These are phyloP conservation scores for Caenorhabditis sinica DNA, from an alignment of 2,888 invertebrate species.

Conservation along the genomic window DNA sequence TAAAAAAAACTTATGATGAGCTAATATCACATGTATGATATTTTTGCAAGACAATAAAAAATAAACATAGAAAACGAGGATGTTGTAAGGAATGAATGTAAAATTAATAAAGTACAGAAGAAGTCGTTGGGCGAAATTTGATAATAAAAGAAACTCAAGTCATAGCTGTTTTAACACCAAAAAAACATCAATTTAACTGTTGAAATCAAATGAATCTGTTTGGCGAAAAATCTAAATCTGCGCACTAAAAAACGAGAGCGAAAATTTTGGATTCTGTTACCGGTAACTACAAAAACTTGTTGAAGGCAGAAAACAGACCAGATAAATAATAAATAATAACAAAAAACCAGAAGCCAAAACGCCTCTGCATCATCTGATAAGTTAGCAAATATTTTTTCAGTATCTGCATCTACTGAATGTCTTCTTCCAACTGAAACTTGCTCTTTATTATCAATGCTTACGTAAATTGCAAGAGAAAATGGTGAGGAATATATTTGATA, in stretches of 20 bases:
- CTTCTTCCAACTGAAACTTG: slow-evolving; percentile 18
- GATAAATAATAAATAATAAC: neutral
- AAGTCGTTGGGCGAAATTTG: too few species aligned
- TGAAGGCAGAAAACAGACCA: neutral
- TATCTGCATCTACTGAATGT: neutral
- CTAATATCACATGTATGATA: slow-evolving; percentile 59
- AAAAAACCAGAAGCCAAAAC: neutral
- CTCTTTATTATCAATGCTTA: slow-evolving; percentile 56
- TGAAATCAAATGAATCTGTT: too few species aligned
- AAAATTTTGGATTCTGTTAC: too few species aligned
- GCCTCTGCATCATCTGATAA: neutral
- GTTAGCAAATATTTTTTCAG: neutral
- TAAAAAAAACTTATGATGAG: slow-evolving; percentile 29
- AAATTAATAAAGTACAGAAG: slow-evolving; percentile 37
- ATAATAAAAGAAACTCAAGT: too few species aligned
- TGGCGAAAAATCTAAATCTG: too few species aligned
- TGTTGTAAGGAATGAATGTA: slow-evolving; percentile 47
- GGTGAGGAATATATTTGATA: slow-evolving; percentile 49
- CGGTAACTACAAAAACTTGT: neutral
- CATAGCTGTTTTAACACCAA: neutral
- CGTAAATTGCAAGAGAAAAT: slow-evolving; percentile 49
- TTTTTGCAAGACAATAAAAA: slow-evolving; percentile 49
- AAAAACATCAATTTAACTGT: too few species aligned
- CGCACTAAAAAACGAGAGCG: too few species aligned
- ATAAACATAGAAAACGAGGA: slow-evolving; percentile 40